Evolutionary conservation across 1,140 invertebrate species (phyloP), one percentile per base, ranked within the genome.

Genomic region (Drosophila takahashii): DNA sequence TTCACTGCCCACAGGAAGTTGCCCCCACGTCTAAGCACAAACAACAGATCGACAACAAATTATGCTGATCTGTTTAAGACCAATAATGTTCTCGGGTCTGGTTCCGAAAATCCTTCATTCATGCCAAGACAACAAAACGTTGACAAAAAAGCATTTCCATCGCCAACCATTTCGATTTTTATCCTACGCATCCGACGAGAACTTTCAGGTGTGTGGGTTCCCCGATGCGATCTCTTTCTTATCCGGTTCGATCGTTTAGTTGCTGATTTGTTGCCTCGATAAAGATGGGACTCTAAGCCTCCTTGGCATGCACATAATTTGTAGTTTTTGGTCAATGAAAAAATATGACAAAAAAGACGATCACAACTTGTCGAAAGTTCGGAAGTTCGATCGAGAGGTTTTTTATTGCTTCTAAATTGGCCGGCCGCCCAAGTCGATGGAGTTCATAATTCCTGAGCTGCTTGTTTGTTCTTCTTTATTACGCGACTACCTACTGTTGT

Each of bases 281-380:
- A 51, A 67, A 67, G 44, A 67, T 67, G 64, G 51, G 48, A 36
- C 65, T 70, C 27, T 85, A 84, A 85, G 60, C 76, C 60, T 22
- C 26, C 54, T 69, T 37, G 80, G 80, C 72, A 84, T 84, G 77
- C 80, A 71, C 76, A 84, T 84, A 85, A 84, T 67, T 84, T 84
- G 58, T 65, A 52, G 75, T 37, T 56, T 81, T 70, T 48, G 60
- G 45, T 72, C 26, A 26, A 27, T 60, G 27, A 15, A 70, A 16
- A 54, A 65, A 18, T 45, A 57, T 57, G 13, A 41, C 11, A 64
- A 64, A 29, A 37, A 45, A 27, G 22, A 58, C 34, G 34, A 70
- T 36, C 65, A 71, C 71, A 44, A 66, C 18, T 42, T 76, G 73
- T 69, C 73, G 73, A 71, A 71, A 71, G 67, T 71, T 71, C 67